phyloP scores from a whole-genome alignment of 2,797 vertebrate genomes.

The Loriculus beryllinus region DNA sequence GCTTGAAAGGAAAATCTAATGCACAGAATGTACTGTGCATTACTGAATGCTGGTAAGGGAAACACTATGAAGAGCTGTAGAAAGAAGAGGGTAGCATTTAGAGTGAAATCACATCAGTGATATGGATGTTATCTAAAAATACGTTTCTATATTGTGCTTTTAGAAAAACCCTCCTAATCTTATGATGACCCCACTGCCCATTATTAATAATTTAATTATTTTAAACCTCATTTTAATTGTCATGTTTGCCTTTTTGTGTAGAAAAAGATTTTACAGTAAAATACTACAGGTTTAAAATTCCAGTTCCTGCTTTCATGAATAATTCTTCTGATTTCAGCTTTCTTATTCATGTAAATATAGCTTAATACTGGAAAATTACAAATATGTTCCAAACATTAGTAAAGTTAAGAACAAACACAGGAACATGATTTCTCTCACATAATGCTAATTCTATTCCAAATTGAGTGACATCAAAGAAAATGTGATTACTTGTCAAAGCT shows the following conservation, averaged over 20 bases:
- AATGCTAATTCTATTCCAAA: not conserved
- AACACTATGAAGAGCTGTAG: not conserved
- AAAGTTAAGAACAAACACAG: not conserved
- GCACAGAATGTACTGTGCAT: slow-evolving; percentile 43
- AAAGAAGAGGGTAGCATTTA: not conserved
- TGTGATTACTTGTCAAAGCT: slow-evolving; percentile 30
- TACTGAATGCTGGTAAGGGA: not conserved
- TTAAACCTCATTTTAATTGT: not conserved
- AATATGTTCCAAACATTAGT: not conserved
- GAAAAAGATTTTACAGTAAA: not conserved
- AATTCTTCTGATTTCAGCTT: not conserved
- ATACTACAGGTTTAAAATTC: not conserved
- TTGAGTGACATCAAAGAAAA: not conserved
- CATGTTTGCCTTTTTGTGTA: not conserved
- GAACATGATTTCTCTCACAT: not conserved
- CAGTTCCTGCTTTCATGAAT: not conserved
- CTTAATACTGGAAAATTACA: not conserved
- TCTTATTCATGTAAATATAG: not conserved
- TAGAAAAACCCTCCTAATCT: not conserved
- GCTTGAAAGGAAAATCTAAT: slow-evolving; percentile 71
- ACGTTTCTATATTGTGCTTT: not conserved
- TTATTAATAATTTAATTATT: not conserved
- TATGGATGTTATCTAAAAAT: not conserved
- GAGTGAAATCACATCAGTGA: not conserved
- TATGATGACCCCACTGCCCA: not conserved